These are phyloP conservation scores for Drosophila gunungcola DNA, from an alignment of 1,140 invertebrate genomes.

Conservation along the genomic window DNA sequence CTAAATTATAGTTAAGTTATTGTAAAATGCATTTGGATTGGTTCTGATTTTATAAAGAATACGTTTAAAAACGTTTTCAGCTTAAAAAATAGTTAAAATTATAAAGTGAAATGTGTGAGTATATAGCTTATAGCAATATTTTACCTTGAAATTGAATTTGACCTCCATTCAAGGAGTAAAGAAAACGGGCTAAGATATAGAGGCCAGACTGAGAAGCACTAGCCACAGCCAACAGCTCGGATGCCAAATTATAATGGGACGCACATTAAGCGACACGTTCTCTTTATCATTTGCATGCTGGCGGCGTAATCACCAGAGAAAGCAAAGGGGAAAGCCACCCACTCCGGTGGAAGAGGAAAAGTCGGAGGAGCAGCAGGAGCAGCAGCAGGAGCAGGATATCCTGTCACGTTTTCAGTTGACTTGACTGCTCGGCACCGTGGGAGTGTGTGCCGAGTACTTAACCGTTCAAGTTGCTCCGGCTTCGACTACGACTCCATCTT, in stretches of 20 bases:
- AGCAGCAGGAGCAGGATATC: constrained; percentile 69
- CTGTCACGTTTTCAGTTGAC: constrained; percentile 83
- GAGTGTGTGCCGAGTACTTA: constrained; percentile 76
- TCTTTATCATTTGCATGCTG: constrained; percentile 69
- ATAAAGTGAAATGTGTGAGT: no score
- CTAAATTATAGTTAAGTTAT: no score
- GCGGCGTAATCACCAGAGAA: constrained; percentile 51
- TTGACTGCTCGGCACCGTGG: constrained; percentile 68
- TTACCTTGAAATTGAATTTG: constrained; percentile 20
- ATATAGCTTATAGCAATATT: not conserved
- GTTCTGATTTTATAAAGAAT: no score
- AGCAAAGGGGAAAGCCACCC: not conserved
- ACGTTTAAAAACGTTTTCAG: no score
- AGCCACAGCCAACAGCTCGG: constrained; percentile 52
- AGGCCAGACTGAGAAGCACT: constrained; percentile 19
- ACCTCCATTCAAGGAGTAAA: constrained; percentile 11
- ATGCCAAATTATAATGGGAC: constrained; percentile 79
- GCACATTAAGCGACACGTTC: constrained; percentile 73
- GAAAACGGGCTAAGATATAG: constrained; percentile 51
- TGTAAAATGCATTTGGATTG: no score
- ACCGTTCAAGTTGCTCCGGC: constrained; percentile 74
- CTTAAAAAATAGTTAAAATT: no score
- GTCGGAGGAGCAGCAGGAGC: constrained; percentile 13
- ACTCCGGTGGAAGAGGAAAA: constrained; percentile 11
- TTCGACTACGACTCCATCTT: constrained; percentile 20